phyloP scores from a whole-genome alignment of 64 coral and sea anemone species.

The Hydrozoanthus tunicans region DNA sequence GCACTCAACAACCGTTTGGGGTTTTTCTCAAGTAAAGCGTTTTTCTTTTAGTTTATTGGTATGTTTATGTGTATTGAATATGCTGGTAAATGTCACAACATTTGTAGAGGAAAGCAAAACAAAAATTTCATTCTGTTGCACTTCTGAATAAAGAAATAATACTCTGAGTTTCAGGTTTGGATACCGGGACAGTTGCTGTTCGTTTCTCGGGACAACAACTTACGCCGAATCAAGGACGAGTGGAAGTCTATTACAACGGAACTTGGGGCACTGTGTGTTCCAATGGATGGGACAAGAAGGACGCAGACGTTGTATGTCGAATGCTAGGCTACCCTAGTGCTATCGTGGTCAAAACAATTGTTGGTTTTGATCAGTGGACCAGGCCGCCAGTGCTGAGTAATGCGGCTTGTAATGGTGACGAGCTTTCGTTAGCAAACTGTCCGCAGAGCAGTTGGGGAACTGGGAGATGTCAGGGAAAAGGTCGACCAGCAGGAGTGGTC shows the following conservation, averaged over 20 bases:
- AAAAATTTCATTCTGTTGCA: no score
- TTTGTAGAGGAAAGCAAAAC: no score
- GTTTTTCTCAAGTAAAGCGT: no score
- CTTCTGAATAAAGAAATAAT: background rate
- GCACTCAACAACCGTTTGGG: no score
- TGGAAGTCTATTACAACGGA: constrained; percentile 22
- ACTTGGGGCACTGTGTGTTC: constrained; percentile 24
- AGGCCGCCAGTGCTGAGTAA: background rate
- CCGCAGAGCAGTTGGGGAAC: background rate
- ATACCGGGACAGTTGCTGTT: background rate
- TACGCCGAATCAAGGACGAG: background rate
- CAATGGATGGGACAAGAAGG: background rate
- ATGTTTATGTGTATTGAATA: no score
- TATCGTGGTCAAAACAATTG: background rate
- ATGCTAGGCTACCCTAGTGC: constrained; percentile 32
- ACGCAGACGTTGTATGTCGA: constrained; percentile 17
- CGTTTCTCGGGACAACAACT: no score
- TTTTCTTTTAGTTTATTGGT: no score
- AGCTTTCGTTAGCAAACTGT: background rate
- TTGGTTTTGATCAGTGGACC: background rate
- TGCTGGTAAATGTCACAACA: no score
- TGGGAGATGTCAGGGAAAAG: background rate
- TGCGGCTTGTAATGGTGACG: background rate
- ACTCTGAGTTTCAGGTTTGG: background rate
- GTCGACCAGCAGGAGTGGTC: no score